Evolutionary conservation across 1,140 invertebrate species (phyloP).

Genomic region (Lanistes nyassanus): DNA sequence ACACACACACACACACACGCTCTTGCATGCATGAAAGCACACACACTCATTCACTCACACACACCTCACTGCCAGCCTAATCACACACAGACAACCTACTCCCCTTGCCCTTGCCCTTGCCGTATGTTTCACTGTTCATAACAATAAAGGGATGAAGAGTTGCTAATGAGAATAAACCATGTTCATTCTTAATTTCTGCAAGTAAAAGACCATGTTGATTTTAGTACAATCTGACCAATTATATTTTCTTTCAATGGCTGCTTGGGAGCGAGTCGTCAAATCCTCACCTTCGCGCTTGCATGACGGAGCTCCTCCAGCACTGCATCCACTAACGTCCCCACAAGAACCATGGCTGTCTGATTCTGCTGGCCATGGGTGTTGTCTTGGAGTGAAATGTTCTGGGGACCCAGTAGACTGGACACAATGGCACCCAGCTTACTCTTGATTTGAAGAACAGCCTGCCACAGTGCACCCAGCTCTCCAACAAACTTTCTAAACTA

Average conservation of each 20-base stretch:
- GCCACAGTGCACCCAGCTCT: background rate
- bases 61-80: background rate
- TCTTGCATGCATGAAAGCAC: background rate
- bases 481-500: background rate
- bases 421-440: conserved; percentile 8
- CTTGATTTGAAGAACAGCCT: background rate
- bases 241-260: background rate
- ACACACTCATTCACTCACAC: background rate
- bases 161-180: background rate
- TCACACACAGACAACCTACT: background rate
- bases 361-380: background rate
- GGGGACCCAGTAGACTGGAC: background rate
- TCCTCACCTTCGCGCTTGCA: conserved; percentile 31
- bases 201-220: background rate
- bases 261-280: background rate
- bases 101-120: background rate
- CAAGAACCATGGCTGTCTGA: conserved; percentile 18
- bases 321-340: conserved; percentile 32
- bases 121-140: background rate
- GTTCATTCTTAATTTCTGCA: no score
- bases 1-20: background rate
- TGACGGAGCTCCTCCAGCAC: conserved; percentile 32
- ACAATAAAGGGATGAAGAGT: background rate
- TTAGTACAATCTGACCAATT: background rate
- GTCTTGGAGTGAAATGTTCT: background rate